These are phyloP conservation scores for Lophotriccus pileatus DNA, from an alignment of 2,797 vertebrate species.

Conservation along the genomic window DNA sequence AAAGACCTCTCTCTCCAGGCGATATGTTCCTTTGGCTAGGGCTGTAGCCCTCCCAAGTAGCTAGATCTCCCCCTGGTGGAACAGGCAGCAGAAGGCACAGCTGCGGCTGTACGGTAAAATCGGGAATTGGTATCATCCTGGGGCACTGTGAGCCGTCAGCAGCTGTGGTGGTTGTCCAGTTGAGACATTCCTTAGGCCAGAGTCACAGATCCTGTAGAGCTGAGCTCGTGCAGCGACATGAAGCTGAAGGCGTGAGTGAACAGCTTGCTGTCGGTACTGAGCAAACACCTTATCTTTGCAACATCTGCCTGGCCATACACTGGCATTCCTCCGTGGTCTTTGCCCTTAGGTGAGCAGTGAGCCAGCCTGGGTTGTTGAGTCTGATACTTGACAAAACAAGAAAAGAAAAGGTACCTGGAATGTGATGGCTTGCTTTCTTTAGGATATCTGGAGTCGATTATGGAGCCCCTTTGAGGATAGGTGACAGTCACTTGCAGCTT, in stretches of 20 bases:
- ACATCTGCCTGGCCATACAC: not conserved
- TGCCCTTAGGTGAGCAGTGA: not conserved
- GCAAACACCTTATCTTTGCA: not conserved
- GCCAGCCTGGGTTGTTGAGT: not conserved
- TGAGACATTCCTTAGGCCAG: constrained; percentile 29
- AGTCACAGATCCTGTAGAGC: not conserved
- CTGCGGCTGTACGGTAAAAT: rapidly evolving
- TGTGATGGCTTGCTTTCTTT: not conserved
- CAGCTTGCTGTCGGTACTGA: not conserved
- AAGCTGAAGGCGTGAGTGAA: not conserved
- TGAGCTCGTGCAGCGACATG: not conserved
- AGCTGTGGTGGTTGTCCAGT: not conserved
- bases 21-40: not conserved
- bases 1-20: rapidly evolving
- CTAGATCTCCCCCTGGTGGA: constrained; percentile 64
- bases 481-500: not conserved
- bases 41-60: not conserved
- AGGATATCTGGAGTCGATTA: not conserved
- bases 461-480: not conserved
- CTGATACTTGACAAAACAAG: not conserved
- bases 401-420: not conserved
- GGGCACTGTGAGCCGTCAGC: not conserved
- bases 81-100: not conserved
- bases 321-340: not conserved
- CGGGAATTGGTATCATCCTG: not conserved